These are phyloP conservation scores for Procavia capensis DNA, from an alignment of 2,113 vertebrate species.

Conservation along the genomic window DNA sequence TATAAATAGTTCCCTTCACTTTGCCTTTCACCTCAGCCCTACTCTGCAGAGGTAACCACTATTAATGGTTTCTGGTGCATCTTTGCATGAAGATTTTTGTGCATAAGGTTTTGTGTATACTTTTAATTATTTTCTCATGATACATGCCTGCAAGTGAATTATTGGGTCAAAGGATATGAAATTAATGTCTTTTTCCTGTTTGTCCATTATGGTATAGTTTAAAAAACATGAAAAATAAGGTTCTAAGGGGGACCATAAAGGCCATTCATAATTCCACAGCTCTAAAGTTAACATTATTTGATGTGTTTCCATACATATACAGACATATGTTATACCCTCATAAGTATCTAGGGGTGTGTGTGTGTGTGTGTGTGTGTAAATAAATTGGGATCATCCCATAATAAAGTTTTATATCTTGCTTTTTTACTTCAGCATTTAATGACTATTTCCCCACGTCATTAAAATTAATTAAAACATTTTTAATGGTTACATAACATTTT, in stretches of 20 bases:
- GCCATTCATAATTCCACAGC: background rate
- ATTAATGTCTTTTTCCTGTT: slow-evolving; percentile 13
- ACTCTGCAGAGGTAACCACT: background rate
- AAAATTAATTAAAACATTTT: slow-evolving; percentile 44
- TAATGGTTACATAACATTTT: background rate
- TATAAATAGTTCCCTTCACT: background rate
- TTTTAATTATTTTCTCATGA: background rate
- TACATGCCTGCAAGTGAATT: slow-evolving; percentile 1
- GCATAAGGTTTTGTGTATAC: background rate
- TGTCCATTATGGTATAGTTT: background rate
- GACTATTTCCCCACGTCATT: slow-evolving; percentile 1
- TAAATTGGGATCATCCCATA: background rate
- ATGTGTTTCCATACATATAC: background rate
- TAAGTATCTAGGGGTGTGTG: background rate
- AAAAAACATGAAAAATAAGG: slow-evolving; percentile 48
- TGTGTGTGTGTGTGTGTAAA: background rate
- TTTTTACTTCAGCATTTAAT: slow-evolving; percentile 6
- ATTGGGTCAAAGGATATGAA: background rate
- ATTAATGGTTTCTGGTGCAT: slow-evolving; percentile 4
- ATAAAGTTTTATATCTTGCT: background rate
- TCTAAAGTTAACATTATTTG: slow-evolving; percentile 45
- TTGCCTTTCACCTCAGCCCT: background rate
- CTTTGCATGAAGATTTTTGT: slow-evolving; percentile 7
- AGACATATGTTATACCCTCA: background rate
- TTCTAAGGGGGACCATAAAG: slow-evolving; percentile 32